Evolutionary conservation across 2,113 vertebrate species (phyloP).

Genomic region (Sphaerodactylus townsendi): DNA sequence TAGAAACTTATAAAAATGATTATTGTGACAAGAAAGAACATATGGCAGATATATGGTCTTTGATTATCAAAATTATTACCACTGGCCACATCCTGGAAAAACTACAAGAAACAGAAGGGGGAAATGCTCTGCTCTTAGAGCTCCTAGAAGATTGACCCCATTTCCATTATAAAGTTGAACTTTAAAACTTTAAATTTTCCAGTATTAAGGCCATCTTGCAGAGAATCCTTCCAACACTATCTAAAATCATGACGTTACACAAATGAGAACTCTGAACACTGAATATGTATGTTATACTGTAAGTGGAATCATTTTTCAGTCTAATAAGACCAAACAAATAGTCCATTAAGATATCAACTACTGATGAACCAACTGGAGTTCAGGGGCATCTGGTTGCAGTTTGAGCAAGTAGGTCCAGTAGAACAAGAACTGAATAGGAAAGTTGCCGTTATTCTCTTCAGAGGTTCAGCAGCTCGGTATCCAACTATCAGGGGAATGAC

Average conservation of each 20-base stretch:
- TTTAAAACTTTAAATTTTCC: not conserved
- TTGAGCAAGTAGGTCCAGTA: not conserved
- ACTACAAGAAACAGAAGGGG: not conserved
- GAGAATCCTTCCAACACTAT: not conserved
- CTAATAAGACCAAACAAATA: not conserved
- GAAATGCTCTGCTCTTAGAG: not conserved
- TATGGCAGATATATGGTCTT: no score
- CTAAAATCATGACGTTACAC: not conserved
- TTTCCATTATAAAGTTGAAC: not conserved
- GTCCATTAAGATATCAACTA: not conserved
- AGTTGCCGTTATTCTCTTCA: not conserved
- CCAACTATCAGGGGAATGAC: not conserved
- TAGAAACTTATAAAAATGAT: no score
- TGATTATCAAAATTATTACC: no score
- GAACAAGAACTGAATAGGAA: not conserved
- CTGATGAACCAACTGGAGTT: not conserved
- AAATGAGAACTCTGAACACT: no score
- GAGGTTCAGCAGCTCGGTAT: not conserved
- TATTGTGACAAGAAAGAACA: no score
- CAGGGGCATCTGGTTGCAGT: not conserved
- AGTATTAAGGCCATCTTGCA: not conserved
- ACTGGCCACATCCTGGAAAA: not conserved
- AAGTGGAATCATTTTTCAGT: not conserved
- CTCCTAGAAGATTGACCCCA: not conserved
- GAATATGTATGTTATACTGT: not conserved